Evolutionary conservation across 2,113 vertebrate genomes (phyloP), one percentile per base, ranked within the genome.

Genomic region (Epinephelus fuscoguttatus): DNA sequence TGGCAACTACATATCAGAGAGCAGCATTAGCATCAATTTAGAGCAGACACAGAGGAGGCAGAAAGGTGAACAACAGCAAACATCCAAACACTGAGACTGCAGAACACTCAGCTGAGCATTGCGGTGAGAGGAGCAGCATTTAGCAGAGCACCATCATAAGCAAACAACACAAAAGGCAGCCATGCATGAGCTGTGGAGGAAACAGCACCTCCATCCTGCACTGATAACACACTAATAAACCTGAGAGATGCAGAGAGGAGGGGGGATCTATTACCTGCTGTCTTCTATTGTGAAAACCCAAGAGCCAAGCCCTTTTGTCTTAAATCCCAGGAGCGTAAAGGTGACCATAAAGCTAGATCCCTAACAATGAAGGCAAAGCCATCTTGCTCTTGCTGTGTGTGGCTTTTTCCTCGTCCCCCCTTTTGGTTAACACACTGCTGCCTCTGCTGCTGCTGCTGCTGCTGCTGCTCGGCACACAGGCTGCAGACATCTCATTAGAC

Each of bases 401-500:
- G 68, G 70, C 53, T 77, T 83, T 71, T 49, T 78, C 78, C 61
- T 75, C 19, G 78, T 85, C 56, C 64, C 66, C 75, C 47, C 6
- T 78, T 82, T 85, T 88, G 73, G 82, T 86, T 67, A 82, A 83
- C 75, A 84, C 81, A 60, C 87, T 52, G n/a, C 83, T 50, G 73
- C 84, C 27, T 49, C 63, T 69, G 47, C 61, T 19, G 49, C 80
- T 56, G 74, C 72, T 62, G 81, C 84, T 73, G 84, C 90, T 80
- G 81, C 90, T 91, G 89, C 92, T 91, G 90, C 84, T 91, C 72
- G 82, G 85, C 93, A 92, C 90, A 87, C 89, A 84, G 90, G 91
- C 94, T 94, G 91, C 94, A 94, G 90, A 92, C 88, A 84, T 94
- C 93, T 95, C 91, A 95, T 94, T 95, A 94, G 90, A 91, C 94